Percentiles rank a stretch among this genome's conserved stretches.
These are phyloP conservation scores for Lepidochrysops patricia DNA, from an alignment of 2,888 invertebrate genomes.

Conservation along the genomic window DNA sequence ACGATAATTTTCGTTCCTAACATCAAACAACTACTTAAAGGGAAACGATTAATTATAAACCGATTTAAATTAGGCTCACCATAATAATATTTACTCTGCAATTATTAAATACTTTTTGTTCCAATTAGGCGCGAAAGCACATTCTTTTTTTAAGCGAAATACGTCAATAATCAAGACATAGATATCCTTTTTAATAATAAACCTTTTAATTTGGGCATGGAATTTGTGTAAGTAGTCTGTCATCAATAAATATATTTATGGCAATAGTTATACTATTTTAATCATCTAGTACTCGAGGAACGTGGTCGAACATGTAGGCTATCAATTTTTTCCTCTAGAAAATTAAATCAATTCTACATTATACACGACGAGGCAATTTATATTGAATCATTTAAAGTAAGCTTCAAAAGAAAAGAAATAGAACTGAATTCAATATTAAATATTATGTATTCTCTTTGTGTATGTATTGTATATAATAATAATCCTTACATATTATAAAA, in stretches of 20 bases:
- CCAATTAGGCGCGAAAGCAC: constrained; percentile 5
- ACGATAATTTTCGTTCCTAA: background rate
- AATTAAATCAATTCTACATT: background rate
- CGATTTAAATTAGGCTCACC: background rate
- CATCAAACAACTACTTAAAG: background rate
- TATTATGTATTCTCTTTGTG: too few relatives aligned
- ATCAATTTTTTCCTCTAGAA: background rate
- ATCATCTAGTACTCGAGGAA: background rate
- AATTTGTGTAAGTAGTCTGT: background rate
- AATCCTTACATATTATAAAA: too few relatives aligned
- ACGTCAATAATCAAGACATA: constrained; percentile 13
- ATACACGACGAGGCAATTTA: background rate
- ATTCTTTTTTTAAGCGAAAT: constrained; percentile 9
- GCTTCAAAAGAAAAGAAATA: too few relatives aligned
- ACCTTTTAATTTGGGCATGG: background rate
- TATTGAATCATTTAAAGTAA: background rate
- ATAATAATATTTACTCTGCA: background rate
- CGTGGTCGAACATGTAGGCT: background rate
- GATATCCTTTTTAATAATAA: constrained; percentile 10
- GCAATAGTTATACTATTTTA: background rate
- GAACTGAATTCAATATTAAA: too few relatives aligned
- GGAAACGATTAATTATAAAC: background rate
- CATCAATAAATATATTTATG: background rate
- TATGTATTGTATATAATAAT: too few relatives aligned
- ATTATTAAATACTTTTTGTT: background rate